phyloP scores from a whole-genome alignment of 2,113 vertebrate genomes.

The Erpornis zantholeuca region DNA sequence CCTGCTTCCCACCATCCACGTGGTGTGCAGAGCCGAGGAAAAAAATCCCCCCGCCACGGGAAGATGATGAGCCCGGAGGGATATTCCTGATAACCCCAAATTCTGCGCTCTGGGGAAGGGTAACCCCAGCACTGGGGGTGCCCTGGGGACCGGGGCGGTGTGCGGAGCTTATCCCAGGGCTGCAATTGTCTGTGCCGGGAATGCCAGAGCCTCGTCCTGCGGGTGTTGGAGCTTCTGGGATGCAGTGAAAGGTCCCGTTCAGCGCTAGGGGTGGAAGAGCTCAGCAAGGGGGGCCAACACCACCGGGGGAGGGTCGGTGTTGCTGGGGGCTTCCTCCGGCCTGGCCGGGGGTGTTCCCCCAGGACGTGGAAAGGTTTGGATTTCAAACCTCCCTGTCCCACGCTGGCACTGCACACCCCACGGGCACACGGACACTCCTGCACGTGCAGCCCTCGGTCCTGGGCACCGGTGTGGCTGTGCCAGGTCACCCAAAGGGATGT shows the following conservation, averaged over 20 bases:
- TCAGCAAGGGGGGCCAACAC: accelerated
- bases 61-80: background rate
- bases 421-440: accelerated
- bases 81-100: background rate
- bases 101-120: background rate
- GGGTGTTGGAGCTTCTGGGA: background rate
- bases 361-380: accelerated
- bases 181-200: accelerated
- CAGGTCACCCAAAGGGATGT: accelerated
- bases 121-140: accelerated
- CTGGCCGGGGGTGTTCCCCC: background rate
- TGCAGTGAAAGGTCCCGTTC: background rate
- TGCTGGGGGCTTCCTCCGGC: accelerated
- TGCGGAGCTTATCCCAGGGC: accelerated
- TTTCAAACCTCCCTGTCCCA: accelerated
- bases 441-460: background rate
- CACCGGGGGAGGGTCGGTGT: accelerated
- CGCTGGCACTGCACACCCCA: accelerated
- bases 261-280: background rate
- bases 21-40: background rate
- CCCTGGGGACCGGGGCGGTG: accelerated
- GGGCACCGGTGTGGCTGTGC: accelerated
- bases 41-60: background rate
- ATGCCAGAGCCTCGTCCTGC: background rate
- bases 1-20: background rate